phyloP scores from a whole-genome alignment of 1,140 invertebrate species.

The Bombus impatiens region DNA sequence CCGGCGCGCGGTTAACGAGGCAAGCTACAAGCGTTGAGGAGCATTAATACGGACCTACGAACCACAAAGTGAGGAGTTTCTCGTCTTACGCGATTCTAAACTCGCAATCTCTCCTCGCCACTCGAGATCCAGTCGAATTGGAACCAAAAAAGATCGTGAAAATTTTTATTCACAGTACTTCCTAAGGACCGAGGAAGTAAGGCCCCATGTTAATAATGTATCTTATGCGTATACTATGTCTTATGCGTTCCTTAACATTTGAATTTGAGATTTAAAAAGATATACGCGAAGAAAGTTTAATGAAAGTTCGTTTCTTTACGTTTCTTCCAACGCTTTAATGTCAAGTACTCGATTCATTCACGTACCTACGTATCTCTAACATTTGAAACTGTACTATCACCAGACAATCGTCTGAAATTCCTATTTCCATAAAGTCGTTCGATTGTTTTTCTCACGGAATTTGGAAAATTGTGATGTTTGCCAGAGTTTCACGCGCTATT shows the following conservation, averaged over 20 bases:
- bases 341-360: not conserved
- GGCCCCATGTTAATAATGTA: not conserved
- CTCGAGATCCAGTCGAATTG: not conserved
- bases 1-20: slow-evolving; percentile 9
- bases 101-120: not conserved
- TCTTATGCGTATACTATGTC: not conserved
- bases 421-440: not conserved
- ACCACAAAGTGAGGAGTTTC: slow-evolving; percentile 14
- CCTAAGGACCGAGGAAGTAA: too few species aligned
- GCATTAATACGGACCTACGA: slow-evolving; percentile 12
- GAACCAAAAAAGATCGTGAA: not conserved
- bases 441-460: too few species aligned
- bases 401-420: not conserved
- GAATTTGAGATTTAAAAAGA: not conserved
- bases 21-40: slow-evolving; percentile 24
- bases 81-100: not conserved
- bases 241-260: not conserved
- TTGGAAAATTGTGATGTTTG: too few species aligned
- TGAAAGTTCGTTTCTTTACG: not conserved
- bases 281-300: not conserved
- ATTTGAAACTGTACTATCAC: not conserved
- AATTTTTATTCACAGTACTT: not conserved
- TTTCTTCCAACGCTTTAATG: not conserved
- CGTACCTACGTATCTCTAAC: too few species aligned
- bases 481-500: not conserved